Base-by-base conservation (phyloP, 2,888 invertebrate genomes). In the Mythimna lalbum region DNA sequence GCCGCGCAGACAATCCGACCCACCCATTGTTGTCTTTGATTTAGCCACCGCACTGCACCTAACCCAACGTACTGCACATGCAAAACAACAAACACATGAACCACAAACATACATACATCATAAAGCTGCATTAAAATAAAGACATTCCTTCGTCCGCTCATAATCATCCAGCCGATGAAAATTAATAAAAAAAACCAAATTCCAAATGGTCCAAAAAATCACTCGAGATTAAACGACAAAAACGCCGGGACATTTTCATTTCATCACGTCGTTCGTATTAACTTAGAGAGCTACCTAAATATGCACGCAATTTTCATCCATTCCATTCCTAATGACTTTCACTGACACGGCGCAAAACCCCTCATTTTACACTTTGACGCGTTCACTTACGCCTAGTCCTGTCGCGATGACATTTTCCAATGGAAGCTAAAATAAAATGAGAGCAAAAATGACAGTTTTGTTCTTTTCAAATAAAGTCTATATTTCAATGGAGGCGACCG, bases 281-380 rank as follows among this genome's bases (percentile, higher is more conserved):
- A 93, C 93, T 92, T 91, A 88, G 91, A 92, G 92, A 93, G 91
- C 90, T 89, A 86, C 86, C 90, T 93, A 95, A 95, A 94, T 95
- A 95, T 94, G 94, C 92, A 93, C 93, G 95, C 94, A 95, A 95
- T 95, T 95, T 93, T 92, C 95, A 95, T 94, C 93, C 94, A 94
- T 95, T 95, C 94, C 95, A 88, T 90, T 95, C 93, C 94, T 96
- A 95, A 96, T 95, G 96, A 96, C 96, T 96, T 95, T 94, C 94
- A 92, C 93, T 95, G 95, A 95, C 95, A 94, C 92, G 93, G 89
- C 93, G 94, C 91, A 91, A 95, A 95, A 94, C 94, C 95, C 95
- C 96, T 95, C 95, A 94, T 96, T 96, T 95, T 95, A 95, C 95
- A 96, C 95, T 95, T 95, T 95, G 95, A 94, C 95, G 96, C 96